Percentiles rank a stretch among this genome's conserved stretches.
Evolutionary conservation across 2,797 vertebrate genomes (phyloP).

Genomic region (Heliangelus exortis): DNA sequence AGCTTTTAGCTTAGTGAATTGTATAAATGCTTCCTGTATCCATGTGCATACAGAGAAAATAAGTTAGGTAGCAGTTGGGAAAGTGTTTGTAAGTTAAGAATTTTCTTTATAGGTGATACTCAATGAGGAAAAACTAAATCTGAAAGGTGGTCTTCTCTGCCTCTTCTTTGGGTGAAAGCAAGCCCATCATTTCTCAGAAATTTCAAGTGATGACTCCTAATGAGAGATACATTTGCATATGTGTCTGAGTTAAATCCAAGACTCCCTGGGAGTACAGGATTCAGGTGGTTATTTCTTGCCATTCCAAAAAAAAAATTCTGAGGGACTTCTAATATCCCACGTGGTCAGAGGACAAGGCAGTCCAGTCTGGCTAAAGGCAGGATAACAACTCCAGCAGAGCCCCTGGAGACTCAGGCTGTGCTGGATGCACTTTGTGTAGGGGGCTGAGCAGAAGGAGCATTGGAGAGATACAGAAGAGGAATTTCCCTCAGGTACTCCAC

Average conservation of each 20-base stretch:
- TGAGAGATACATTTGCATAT: neutral
- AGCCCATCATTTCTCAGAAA: neutral
- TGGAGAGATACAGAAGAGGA: neutral
- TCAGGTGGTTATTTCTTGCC: neutral
- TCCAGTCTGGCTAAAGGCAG: neutral
- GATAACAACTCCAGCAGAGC: neutral
- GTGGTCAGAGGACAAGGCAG: neutral
- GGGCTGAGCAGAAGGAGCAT: neutral
- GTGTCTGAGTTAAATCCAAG: neutral
- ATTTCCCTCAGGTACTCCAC: neutral
- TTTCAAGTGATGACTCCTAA: neutral
- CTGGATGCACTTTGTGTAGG: neutral
- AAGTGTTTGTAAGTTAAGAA: neutral
- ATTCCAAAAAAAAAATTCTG: neutral
- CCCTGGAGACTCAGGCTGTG: neutral
- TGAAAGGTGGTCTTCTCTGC: neutral
- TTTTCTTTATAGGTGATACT: neutral
- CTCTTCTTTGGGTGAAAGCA: neutral
- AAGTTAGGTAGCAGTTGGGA: neutral
- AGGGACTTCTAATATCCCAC: neutral
- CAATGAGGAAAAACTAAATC: neutral
- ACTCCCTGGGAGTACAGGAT: neutral
- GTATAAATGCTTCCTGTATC: neutral
- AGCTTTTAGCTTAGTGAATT: neutral
- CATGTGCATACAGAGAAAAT: neutral